Evolutionary conservation across 1,140 invertebrate genomes (phyloP).

Genomic region (Cydia amplana): DNA sequence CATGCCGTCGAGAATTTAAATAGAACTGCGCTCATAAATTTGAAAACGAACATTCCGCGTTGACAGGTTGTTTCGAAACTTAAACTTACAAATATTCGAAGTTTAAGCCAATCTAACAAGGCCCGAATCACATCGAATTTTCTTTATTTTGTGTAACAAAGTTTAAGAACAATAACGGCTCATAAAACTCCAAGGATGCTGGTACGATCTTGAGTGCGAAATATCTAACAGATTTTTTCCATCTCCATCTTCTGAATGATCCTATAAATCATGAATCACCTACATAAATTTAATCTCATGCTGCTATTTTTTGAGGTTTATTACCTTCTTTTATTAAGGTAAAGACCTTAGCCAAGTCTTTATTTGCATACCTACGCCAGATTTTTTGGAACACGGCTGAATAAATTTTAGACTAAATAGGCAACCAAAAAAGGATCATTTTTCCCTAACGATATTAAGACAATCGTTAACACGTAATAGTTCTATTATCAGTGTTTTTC

Average conservation of each 20-base stretch:
- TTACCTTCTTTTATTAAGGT: conserved; percentile 22
- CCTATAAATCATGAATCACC: conserved; percentile 25
- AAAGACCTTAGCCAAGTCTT: not conserved
- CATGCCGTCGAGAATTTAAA: not conserved
- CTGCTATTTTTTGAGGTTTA: conserved; percentile 13
- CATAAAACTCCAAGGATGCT: not conserved
- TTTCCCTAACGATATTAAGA: too few relatives aligned
- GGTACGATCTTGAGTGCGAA: not conserved
- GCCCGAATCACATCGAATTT: not conserved
- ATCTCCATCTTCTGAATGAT: conserved; percentile 19
- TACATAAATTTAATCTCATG: conserved; percentile 7
- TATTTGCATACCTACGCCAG: not conserved
- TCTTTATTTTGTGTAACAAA: not conserved
- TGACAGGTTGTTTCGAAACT: conserved; percentile 8
- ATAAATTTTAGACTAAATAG: too few relatives aligned
- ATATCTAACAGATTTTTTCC: conserved; percentile 18
- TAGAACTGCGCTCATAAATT: not conserved
- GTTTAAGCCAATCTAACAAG: not conserved
- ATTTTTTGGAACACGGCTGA: not conserved
- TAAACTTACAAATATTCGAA: conserved; percentile 9
- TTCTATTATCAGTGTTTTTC: too few relatives aligned
- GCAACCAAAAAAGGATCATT: too few relatives aligned
- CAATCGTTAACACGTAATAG: too few relatives aligned
- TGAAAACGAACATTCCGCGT: not conserved
- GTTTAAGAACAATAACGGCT: conserved; percentile 4